Conservation (phyloP, 2,888 invertebrate genomes). For the Trichopoda pennipes region DNA sequence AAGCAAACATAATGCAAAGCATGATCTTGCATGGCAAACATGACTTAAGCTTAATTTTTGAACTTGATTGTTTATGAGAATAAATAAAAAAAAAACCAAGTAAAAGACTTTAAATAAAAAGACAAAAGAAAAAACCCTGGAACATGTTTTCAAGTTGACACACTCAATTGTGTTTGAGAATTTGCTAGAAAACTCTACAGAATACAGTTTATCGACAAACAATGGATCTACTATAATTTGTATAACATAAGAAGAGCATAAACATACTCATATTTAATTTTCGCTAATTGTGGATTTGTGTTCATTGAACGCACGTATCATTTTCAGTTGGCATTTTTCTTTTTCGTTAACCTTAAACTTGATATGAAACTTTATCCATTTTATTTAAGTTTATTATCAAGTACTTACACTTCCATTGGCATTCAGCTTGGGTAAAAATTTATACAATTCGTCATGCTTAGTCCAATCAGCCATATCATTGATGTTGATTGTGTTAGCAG, state of each 20-base stretch:
- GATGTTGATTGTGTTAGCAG: slow-evolving; percentile 68
- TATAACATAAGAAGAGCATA: background rate
- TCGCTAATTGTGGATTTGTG: background rate
- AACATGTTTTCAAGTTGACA: slow-evolving; percentile 47
- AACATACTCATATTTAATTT: background rate
- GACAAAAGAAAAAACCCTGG: slow-evolving; percentile 16
- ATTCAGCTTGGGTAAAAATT: slow-evolving; percentile 75
- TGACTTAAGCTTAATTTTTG: slow-evolving; percentile 37
- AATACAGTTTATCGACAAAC: background rate
- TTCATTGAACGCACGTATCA: slow-evolving; percentile 45
- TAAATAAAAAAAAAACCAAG: slow-evolving; percentile 2
- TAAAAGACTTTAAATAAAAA: background rate
- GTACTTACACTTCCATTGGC: slow-evolving; percentile 55
- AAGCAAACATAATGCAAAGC: slow-evolving; percentile 42
- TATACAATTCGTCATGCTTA: slow-evolving; percentile 72
- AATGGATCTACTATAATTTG: background rate
- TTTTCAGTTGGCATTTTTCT: slow-evolving; percentile 29
- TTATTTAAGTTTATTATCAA: background rate
- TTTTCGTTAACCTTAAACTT: slow-evolving; percentile 53
- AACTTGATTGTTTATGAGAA: slow-evolving; percentile 45
- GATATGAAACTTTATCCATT: slow-evolving; percentile 38
- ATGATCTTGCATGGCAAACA: slow-evolving; percentile 62
- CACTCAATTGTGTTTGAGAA: slow-evolving; percentile 41
- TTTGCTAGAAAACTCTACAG: slow-evolving; percentile 10
- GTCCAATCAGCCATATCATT: slow-evolving; percentile 73